Base-by-base conservation (phyloP, 2,888 invertebrate species). In the Drosophila aldrichi region DNA sequence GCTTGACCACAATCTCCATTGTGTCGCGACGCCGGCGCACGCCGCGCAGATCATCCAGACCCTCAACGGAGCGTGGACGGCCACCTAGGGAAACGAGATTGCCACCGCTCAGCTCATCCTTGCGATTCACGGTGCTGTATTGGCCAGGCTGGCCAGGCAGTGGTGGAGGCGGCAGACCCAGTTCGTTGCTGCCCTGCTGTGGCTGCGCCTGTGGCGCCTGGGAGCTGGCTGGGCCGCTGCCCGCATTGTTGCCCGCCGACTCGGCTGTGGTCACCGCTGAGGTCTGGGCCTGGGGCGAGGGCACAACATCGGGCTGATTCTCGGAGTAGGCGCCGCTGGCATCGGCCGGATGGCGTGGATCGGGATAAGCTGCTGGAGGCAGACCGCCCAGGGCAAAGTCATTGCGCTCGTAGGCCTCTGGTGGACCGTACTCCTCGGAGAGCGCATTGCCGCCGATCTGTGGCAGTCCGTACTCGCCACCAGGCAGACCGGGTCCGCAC, bases 61-160 rank as follows among this genome's bases (percentile, higher is more conserved):
- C 96, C 92, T 97, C 97, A 16, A 97, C 97, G 32, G 97, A 97
- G 82, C 98, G 95, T 61, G 98, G 98, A 74, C 97, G 95, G 56
- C 97, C 97, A 69, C 97, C 94, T 34, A 96, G 96, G 16, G 96
- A 97, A 65, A 97, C 94, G 91, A 97, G 96, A 65, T 96, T 96
- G 29, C 92, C 93, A 16, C 92, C 92, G 20, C 92, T 90, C 22
- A 85, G 68, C 87, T 96, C 96, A 77, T 96, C 95, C 93, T 97
- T 96, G 91, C 97, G 94, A 92, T 96, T 97, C 36, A 97, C 97
- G 3, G 97, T 97, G 86, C 96, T 97, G 93, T 97, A 97, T 54
- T 88, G 92, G 22, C 95, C 95, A 32, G 96, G 95, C 72, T 96
- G 96, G 43, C 96, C 96, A n/a, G 97, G 97, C 69, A 96, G 95